Base-by-base conservation (phyloP, 1,140 invertebrate genomes). In the Globodera ellingtonae region DNA sequence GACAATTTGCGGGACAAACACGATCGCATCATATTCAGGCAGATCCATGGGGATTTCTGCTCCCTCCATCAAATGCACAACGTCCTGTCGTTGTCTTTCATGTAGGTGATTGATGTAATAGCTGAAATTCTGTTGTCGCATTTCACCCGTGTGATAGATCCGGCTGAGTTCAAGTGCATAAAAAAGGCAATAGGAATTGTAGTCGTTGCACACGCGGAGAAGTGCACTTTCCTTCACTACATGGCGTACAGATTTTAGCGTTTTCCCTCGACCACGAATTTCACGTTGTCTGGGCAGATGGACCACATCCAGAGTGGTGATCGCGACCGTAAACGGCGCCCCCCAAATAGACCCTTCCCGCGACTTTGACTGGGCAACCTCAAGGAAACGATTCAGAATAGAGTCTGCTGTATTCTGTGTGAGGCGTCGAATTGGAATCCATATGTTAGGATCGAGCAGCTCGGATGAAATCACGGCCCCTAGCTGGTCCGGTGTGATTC, bases 381-480 rank as follows among this genome's bases (percentile, higher is more conserved):
- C 50, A 7, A 73, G 35, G 35, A 73, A 73, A 10, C 72, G 72
- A 24, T 73, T 52, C 9, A 73, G 15, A 73, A 73, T 73, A 5
- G 50, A 47, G 50, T 73, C 72, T 0, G 47, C 46, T 50, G 72
- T 46, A 5, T 73, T 59, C 13, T 9, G 24, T 4, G 50, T 52
- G 9, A 73, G 9, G 9, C 13, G 24, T 1, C 72, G 44, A 13
- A 73, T 73, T 4, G 72, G 72, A 4, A 73, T 73, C 72, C 72
- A 73, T 1, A 73, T 73, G 13, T 48, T 35, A 4, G 50, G 50
- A 13, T 73, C 72, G 9, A 73, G 15, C 15, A 73, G 35, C 4
- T 24, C 9, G 9, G 72, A 73, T 2, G 72, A 15, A 48, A 73
- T 73, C 10, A 15, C 9, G 4, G 72, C 72, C 0, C 72, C 72